Evolutionary conservation across 2,888 invertebrate species (phyloP).

Genomic region (Mesorhabditis belari): DNA sequence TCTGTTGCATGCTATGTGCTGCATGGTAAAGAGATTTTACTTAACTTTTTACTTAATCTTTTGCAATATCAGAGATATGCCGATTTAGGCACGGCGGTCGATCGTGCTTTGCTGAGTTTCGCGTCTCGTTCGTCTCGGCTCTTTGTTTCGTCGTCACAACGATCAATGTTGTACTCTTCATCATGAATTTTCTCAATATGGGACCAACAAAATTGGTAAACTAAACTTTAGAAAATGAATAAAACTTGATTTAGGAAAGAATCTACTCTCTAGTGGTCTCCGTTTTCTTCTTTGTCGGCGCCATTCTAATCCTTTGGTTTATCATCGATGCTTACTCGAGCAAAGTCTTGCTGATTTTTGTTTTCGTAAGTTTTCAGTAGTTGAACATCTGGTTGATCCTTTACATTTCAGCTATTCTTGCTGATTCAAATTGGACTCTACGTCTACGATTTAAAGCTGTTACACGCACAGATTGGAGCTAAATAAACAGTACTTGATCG

Average conservation of each 20-base stretch:
- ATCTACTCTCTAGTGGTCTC: slow-evolving; percentile 30
- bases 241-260: slow-evolving; percentile 20
- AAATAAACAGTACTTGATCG: not conserved
- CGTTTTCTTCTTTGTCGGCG: slow-evolving; percentile 35
- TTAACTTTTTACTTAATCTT: not conserved
- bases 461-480: not conserved
- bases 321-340: not conserved
- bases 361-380: not conserved
- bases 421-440: not conserved
- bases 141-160: slow-evolving; percentile 36
- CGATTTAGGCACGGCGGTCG: slow-evolving; percentile 44
- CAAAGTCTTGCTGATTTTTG: not conserved
- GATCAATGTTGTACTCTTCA: slow-evolving; percentile 38
- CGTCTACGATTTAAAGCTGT: not conserved
- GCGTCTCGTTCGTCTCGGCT: slow-evolving; percentile 37
- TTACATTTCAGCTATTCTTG: not conserved
- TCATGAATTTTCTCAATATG: slow-evolving; percentile 11
- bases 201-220: not conserved
- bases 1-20: not conserved
- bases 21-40: not conserved
- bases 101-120: slow-evolving; percentile 40
- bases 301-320: slow-evolving; percentile 32
- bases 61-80: no score
- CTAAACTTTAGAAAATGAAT: not conserved
- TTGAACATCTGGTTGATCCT: not conserved